Base-by-base conservation (phyloP, 2,888 invertebrate species). In the Euclidia mi region DNA sequence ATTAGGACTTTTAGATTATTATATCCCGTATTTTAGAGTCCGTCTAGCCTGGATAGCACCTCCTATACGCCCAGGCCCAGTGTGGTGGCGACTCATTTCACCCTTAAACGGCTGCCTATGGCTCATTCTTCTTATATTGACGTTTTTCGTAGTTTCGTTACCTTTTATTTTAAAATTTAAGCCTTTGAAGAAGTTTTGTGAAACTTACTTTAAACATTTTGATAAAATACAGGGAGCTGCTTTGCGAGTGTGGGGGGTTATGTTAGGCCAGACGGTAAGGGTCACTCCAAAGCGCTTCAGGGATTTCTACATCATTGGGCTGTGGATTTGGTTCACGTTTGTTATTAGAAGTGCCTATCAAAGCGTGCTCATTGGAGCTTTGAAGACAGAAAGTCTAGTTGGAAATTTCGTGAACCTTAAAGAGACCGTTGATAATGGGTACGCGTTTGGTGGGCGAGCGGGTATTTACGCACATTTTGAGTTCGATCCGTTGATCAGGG, bases 311-410 rank as follows among this genome's bases (percentile, higher is more conserved):
- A 79, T 91, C 6, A 68, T 91, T 10, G 69, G 79, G 12, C 48
- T 91, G 15, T 92, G 91, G 91, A 69, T 92, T 46, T 90, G 88
- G 89, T 92, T 91, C 18, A 87, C 89, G 0, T 92, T 91, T 56
- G 87, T 90, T 0, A 78, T 91, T 2, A 82, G 91, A 32, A 91
- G 81, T 59, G 89, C 87, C 6, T 91, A 91, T 50, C 91, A 91
- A 65, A 91, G n/a, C n/a, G n/a, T n/a, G n/a, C n/a, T n/a, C n/a
- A n/a, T n/a, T n/a, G n/a, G n/a, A n/a, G n/a, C n/a, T n/a, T n/a
- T n/a, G n/a, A n/a, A n/a, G n/a, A n/a, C n/a, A n/a, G n/a, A n/a
- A n/a, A n/a, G n/a, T n/a, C n/a, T n/a, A n/a, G n/a, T n/a, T n/a
- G 91, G 88, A 0, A 85, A 87, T 41, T 91, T 87, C 32, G 73